Base-by-base conservation (phyloP, 2,888 invertebrate genomes). In the Brassicogethes aeneus region DNA sequence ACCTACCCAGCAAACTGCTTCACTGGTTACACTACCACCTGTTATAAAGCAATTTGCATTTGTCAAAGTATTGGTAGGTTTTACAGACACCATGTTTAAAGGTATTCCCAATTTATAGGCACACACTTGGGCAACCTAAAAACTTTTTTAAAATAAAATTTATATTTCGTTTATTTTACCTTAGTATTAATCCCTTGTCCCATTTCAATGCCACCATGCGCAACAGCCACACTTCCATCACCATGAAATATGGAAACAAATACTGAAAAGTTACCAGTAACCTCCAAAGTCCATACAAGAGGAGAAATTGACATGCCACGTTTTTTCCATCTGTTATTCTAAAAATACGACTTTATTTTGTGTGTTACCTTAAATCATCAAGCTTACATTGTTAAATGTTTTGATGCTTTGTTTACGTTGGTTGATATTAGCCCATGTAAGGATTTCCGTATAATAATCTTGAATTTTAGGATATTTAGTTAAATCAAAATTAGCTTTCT, bases 111-210 rank as follows among this genome's bases (percentile, higher is more conserved):
- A 66, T 2, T 71, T 71, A 46, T 82, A 75, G 0, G 85, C 87
- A 41, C 79, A 82, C 0, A 86, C 82, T 72, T 87, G 87, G 5
- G 80, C 78, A 0, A 77, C 75, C 73, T 84, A 71, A 3, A 33
- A 33, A 33, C n/a, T n/a, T n/a, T n/a, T n/a, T n/a, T n/a, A n/a
- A n/a, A n/a, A n/a, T n/a, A n/a, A n/a, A n/a, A n/a, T n/a, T n/a
- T n/a, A n/a, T n/a, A n/a, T n/a, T n/a, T n/a, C n/a, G n/a, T n/a
- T n/a, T n/a, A n/a, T n/a, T n/a, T 33, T 52, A 72, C 77, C 72
- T 87, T 88, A 0, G 87, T 87, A 49, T 88, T 83, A 35, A 86
- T 73, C 7, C 90, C 90, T 69, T 91, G 91, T 0, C 91, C 91
- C 57, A 82, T 77, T 70, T 86, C 85, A 17, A 82, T 70, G 1